Base-by-base conservation (phyloP, 2,888 invertebrate genomes). In the Metopia argyrocephala region DNA sequence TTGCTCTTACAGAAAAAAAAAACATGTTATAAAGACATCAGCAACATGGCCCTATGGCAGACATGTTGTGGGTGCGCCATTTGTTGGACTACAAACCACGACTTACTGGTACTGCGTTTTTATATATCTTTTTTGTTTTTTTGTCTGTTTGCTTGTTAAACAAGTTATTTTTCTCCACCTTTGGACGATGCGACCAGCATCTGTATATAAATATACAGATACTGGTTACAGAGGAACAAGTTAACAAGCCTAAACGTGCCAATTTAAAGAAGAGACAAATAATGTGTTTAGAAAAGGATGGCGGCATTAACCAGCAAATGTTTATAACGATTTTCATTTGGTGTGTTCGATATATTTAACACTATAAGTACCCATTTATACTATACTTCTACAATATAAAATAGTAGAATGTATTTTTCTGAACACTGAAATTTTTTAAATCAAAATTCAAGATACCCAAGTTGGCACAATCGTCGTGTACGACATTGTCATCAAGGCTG, bases 61-160 rank as follows among this genome's bases (percentile, higher is more conserved):
- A 76, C 76, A 76, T 76, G 69, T 76, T 76, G 76, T 69, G 76
- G 69, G 76, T 76, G 76, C 69, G 69, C 69, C 76, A 68, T 76
- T 76, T 69, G 31, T 56, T 56, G 25, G 54, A 28, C n/a, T n/a
- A n/a, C n/a, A n/a, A n/a, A n/a, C n/a, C n/a, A n/a, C n/a, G n/a
- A n/a, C n/a, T n/a, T n/a, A n/a, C n/a, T n/a, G 68, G 46, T 27
- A 62, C 48, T 38, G n/a, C 25, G 21, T 25, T 68, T 76, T 75
- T 76, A 20, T 31, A 27, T 15, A 66, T 45, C 3, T 28, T 12
- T 54, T 25, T 52, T 12, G 18, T 66, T 66, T 48, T 23, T 27
- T 75, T 54, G 21, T 18, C 6, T 68, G 12, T 38, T 38, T 52
- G 38, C 46, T 64, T 23, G 15, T n/a, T 31, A 64, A 69, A 64